Base-by-base conservation (phyloP, 2,113 vertebrate species). In the Pionites leucogaster region DNA sequence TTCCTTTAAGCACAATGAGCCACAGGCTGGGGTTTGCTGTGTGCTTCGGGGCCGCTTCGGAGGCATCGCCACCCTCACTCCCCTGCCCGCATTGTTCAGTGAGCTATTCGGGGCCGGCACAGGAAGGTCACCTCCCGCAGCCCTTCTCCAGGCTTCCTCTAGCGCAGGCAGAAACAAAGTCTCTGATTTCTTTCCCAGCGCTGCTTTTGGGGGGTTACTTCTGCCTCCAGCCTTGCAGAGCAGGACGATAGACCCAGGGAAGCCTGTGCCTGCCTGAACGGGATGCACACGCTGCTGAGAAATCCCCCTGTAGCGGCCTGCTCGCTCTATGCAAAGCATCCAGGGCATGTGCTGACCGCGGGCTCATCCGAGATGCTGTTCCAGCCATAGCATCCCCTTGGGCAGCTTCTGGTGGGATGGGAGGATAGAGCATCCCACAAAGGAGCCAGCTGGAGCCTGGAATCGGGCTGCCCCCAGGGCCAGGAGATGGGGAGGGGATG, bases 11-110 rank as follows among this genome's bases (percentile, higher is more conserved):
- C 2, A 42, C 69, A 31, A 11, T 17, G 11, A 47, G 6, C 28
- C 1, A 0, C 57, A 24, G n/a, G 57, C 57, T 7, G 4, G 10
- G 35, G 7, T 49, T 46, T 50, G 10, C 12, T 2, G 17, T 0
- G 27, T 57, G 49, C 39, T 75, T n/a, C 2, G 1, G 11, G 65
- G 68, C 46, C 11, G 39, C 67, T n/a, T 59, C 9, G 49, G 24
- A 23, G 63, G 41, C 23, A 11, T 59, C 8, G 2, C 50, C 1
- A 1, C 50, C 35, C 24, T 27, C 63, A 1, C 27, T 60, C 2
- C 3, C 6, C 47, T 6, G 49, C 12, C 49, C 60, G 1, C 67
- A 44, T 68, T 71, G 80, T 91, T 59, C 0, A 3, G 42, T 1
- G 10, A 53, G 33, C 68, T 91, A 49, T 93, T 72, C 3, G 60